Conservation (phyloP, 2,888 invertebrate species). For the Idaea straminata region DNA sequence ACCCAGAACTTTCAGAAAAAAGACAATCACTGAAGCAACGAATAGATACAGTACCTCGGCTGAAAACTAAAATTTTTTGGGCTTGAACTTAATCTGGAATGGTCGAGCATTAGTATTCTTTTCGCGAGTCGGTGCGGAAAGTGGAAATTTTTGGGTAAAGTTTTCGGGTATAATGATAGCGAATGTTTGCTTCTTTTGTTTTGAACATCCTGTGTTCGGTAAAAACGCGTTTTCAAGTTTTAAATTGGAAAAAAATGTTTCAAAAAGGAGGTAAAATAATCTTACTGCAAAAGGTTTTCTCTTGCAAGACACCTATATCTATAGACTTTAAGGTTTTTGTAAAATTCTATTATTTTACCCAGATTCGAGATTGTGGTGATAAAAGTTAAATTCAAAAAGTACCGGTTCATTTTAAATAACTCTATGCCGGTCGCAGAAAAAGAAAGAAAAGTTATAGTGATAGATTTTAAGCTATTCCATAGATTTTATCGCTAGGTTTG, state of each 20-base stretch:
- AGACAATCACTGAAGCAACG: neutral
- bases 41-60: neutral
- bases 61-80: constrained; percentile 36
- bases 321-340: too few relatives aligned
- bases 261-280: neutral
- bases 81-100: constrained; percentile 39
- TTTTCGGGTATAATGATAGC: neutral
- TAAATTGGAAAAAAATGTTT: neutral
- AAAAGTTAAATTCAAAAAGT: too few relatives aligned
- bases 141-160: neutral
- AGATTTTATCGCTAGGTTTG: too few relatives aligned
- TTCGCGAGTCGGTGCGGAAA: constrained; percentile 22
- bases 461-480: too few relatives aligned
- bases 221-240: neutral
- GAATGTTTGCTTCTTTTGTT: neutral
- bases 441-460: too few relatives aligned
- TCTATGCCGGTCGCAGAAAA: neutral
- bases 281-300: neutral
- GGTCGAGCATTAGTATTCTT: constrained; percentile 51
- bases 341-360: too few relatives aligned
- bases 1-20: neutral
- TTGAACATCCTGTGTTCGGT: neutral
- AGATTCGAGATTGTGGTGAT: too few relatives aligned
- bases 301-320: too few relatives aligned
- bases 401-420: neutral